Evolutionary conservation across 2,113 vertebrate species (phyloP), one percentile per base, ranked within the genome.

Genomic region (Coturnix japonica): DNA sequence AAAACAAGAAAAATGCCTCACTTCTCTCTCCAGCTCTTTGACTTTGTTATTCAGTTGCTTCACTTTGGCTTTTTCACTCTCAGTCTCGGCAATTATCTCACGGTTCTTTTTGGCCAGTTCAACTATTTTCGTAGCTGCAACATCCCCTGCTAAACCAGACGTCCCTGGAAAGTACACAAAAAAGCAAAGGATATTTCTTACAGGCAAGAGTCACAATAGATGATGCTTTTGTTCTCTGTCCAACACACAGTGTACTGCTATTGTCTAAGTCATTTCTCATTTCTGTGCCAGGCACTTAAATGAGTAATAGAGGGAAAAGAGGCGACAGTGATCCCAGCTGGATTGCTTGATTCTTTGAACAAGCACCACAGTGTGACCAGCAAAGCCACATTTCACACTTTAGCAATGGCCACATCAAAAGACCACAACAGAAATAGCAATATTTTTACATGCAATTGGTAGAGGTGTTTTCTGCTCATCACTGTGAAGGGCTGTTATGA

Each of bases 71-170:
- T 98, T 99, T 28, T 98, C 98, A 4, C 92, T 97, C 90, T 99
- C 98, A 1, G 97, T 89, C 92, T 99, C 98, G 0, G 97, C 98
- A 12, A 81, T 97, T 41, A 99, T 75, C 72, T 98, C 98, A 28
- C 98, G 98, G 77, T 98, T 99, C 96, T 93, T 99, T 93, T 98
- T 99, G 71, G 99, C 98, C 93, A 99, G 87, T 80, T 99, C 99
- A 4, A 99, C 98, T 2, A 99, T 99, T 97, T 98, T 99, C 57
- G 98, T 97, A 73, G 99, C 99, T 4, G 98, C 98, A 23, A 97
- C 94, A 31, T 99, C 99, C 57, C 98, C 98, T 11, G 98, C 91
- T 54, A 99, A 43, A 8, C 98, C 98, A 4, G 98, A 90, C 0
- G 96, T 96, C 41, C 98, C 99, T 99, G 95, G 77, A 56, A 81